A percentile compares a stretch with the other conserved stretches of the same genome.
These are phyloP conservation scores for Aulostomus chinensis DNA, from an alignment of 2,797 vertebrate genomes.

Conservation along the genomic window DNA sequence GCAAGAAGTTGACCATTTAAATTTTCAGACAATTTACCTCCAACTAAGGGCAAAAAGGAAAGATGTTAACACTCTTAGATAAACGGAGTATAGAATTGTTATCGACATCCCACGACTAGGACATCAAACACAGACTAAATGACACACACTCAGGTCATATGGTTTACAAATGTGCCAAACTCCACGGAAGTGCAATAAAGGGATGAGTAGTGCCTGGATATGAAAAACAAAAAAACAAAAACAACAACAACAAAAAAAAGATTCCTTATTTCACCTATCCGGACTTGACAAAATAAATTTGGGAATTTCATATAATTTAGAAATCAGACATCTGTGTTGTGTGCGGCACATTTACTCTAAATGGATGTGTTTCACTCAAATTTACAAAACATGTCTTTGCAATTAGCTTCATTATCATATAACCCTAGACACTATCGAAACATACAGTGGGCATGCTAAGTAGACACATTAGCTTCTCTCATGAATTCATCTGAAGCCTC, in stretches of 20 bases:
- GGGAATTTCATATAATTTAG: conserved; percentile 5
- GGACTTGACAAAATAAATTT: conserved; percentile 5
- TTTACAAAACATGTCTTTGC: conserved; percentile 4
- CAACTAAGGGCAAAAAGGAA: conserved; percentile 61
- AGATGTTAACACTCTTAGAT: conserved; percentile 53
- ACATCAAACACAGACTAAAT: conserved; percentile 65
- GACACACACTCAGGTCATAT: conserved; percentile 50
- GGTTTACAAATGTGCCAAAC: conserved; percentile 74
- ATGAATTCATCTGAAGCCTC: background rate
- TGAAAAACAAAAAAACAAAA: background rate
- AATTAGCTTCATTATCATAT: conserved; percentile 1
- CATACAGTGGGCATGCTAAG: background rate
- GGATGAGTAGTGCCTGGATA: conserved; percentile 11
- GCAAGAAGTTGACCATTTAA: conserved; percentile 89
- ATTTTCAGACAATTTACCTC: conserved; percentile 79
- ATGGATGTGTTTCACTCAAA: conserved; percentile 10
- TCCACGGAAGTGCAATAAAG: conserved; percentile 51
- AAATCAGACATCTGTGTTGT: conserved; percentile 6
- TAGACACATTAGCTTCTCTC: background rate
- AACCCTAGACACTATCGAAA: background rate
- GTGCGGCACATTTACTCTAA: conserved; percentile 16
- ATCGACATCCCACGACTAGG: conserved; percentile 46
- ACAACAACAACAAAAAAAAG: background rate
- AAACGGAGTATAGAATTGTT: conserved; percentile 36
- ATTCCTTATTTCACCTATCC: conserved; percentile 5